Evolutionary conservation across 1,140 invertebrate genomes (phyloP).

Genomic region (Scaptomyza montana): DNA sequence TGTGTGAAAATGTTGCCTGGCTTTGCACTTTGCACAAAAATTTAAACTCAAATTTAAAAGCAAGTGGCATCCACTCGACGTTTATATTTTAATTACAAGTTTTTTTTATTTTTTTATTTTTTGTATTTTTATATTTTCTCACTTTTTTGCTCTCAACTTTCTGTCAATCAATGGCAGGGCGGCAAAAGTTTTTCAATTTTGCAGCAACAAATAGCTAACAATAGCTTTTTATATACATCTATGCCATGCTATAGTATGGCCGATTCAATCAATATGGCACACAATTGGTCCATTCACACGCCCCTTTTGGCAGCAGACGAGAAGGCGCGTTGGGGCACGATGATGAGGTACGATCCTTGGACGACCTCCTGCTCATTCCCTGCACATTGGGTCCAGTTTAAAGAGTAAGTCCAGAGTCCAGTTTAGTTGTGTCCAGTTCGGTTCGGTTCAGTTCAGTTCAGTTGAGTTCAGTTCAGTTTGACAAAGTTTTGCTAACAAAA

Average conservation of each 20-base stretch:
- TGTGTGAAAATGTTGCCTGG: slow-evolving; percentile 12
- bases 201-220: slow-evolving; percentile 78
- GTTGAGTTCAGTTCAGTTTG: slow-evolving; percentile 53
- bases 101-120: slow-evolving; percentile 31
- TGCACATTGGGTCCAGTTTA: neutral
- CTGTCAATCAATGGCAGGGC: slow-evolving; percentile 39
- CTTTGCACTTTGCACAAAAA: neutral
- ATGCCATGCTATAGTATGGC: slow-evolving; percentile 14
- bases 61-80: slow-evolving; percentile 33
- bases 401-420: neutral
- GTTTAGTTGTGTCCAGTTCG: slow-evolving; percentile 1
- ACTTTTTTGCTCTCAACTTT: slow-evolving; percentile 50
- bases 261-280: slow-evolving; percentile 76
- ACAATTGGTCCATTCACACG: slow-evolving; percentile 80
- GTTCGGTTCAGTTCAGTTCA: slow-evolving; percentile 34
- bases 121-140: slow-evolving; percentile 4
- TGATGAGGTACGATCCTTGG: too few species aligned
- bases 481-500: slow-evolving; percentile 75
- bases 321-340: too few species aligned
- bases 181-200: slow-evolving; percentile 77
- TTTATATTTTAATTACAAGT: slow-evolving; percentile 74
- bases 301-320: slow-evolving; percentile 59
- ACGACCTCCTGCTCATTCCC: too few species aligned
- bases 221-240: slow-evolving; percentile 64
- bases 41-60: neutral